Base-by-base conservation (phyloP, 2,113 vertebrate species). In the Takifugu bimaculatus region DNA sequence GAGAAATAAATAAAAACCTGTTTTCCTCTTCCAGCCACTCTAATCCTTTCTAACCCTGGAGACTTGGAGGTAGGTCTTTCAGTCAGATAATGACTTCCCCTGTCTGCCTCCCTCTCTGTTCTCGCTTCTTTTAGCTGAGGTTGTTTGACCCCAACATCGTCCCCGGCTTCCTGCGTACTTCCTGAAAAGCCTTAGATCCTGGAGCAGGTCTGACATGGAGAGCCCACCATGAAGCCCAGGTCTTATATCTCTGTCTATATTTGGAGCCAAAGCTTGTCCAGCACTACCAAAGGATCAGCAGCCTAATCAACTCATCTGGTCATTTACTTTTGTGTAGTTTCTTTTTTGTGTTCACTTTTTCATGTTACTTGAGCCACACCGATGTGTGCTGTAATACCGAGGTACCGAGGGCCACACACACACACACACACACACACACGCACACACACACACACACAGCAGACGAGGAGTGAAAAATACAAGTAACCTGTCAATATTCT, bases 11-110 rank as follows among this genome's bases (percentile, higher is more conserved):
- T 45, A 56, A 47, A 44, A 60, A 15, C 4, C 4, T 20, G 35
- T 35, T 44, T 42, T 50, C 26, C 5, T 68, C 49, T 5, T 68
- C 35, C 47, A 60, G 53, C 32, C 28, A 35, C 10, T 55, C 63
- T 63, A 50, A 32, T 54, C 32, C 9, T 15, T 50, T 15, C 11
- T 15, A 9, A 6, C 51, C 50, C 63, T 1, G 3, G 58, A 73
- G 72, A 48, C 32, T 0, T 71, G 26, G 13, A 44, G 50, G 63
- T 44, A 65, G 60, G 78, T 78, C 80, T 70, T 75, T 66, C 75
- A 64, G 72, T 74, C 72, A 65, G 66, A 77, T 85, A 82, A 85
- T 83, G 75, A 86, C 74, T 88, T 82, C 70, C 77, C 79, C 85
- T 80, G 75, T 67, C 43, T 72, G 26, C 62, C 15, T 26, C 57